Conservation (phyloP, 1,140 invertebrate species). For the Notospermus geniculatus region DNA sequence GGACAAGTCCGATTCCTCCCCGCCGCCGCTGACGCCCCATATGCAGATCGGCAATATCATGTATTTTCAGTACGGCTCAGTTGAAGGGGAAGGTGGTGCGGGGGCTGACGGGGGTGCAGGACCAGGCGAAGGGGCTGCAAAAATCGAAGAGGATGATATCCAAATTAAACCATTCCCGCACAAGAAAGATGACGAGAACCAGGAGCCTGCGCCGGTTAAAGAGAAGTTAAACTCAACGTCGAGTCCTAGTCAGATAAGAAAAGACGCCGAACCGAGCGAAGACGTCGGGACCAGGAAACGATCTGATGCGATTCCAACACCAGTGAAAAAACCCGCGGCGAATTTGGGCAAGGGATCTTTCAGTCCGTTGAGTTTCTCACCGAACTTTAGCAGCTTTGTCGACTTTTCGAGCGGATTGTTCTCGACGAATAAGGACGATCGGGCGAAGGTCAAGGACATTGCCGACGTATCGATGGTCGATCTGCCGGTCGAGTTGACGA, state of each 20-base stretch:
- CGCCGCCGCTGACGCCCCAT: slow-evolving; percentile 1
- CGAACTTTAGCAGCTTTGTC: slow-evolving; percentile 47
- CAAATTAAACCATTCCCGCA: slow-evolving; percentile 36
- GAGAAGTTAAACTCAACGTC: too few species aligned
- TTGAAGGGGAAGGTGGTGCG: background rate
- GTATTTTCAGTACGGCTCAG: slow-evolving; percentile 16
- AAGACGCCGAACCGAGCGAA: too few species aligned
- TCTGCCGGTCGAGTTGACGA: too few species aligned
- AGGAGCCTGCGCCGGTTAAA: too few species aligned
- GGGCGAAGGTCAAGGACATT: slow-evolving; percentile 33
- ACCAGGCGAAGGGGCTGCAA: too few species aligned
- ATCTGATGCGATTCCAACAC: too few species aligned
- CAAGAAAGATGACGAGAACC: slow-evolving; percentile 24
- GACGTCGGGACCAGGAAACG: too few species aligned
- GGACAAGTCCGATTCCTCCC: background rate
- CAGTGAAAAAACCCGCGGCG: too few species aligned
- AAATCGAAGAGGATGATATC: slow-evolving; percentile 19
- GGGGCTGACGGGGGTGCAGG: too few species aligned
- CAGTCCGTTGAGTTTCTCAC: slow-evolving; percentile 21
- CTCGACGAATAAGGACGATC: slow-evolving; percentile 40
- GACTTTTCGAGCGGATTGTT: slow-evolving; percentile 59
- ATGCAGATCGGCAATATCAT: slow-evolving; percentile 19
- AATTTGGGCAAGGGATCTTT: slow-evolving; percentile 22
- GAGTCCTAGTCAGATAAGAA: too few species aligned
- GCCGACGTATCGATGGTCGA: slow-evolving; percentile 21